Evolutionary conservation across 35 echinoderm and acorn worm genomes (phyloP).

Genomic region (Ophiothrix spiculata): DNA sequence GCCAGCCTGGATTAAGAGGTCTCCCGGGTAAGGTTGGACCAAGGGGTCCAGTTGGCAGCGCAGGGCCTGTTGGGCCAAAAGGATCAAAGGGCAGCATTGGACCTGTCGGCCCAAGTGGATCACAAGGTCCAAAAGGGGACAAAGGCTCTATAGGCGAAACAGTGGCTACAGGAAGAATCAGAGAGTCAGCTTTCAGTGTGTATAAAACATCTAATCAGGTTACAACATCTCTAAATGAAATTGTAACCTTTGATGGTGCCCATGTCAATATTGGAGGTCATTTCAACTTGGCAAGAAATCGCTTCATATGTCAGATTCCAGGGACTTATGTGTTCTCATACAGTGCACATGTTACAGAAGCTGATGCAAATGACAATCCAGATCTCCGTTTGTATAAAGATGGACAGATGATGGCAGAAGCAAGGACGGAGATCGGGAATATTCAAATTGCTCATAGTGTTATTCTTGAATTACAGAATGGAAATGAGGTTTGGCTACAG

Average conservation of each 20-base stretch:
- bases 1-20: not conserved
- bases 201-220: slow-evolving; percentile 1
- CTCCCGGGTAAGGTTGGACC: not conserved
- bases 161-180: not conserved
- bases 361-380: not conserved
- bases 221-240: not conserved
- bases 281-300: not conserved
- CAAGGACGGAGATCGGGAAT: not conserved
- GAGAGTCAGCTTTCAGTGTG: not conserved
- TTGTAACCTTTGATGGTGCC: not conserved
- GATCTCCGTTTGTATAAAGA: not conserved
- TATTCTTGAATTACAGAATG: not conserved
- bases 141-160: not conserved
- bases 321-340: not conserved
- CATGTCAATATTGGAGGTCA: not conserved
- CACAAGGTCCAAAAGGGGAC: not conserved
- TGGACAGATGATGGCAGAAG: not conserved
- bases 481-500: not conserved
- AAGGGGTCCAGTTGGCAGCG: not conserved
- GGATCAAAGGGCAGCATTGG: not conserved
- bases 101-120: not conserved
- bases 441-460: not conserved
- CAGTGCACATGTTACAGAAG: not conserved
- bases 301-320: not conserved
- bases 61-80: not conserved